Conservation (phyloP, 1,140 invertebrate genomes). For the Augochlora pura region DNA sequence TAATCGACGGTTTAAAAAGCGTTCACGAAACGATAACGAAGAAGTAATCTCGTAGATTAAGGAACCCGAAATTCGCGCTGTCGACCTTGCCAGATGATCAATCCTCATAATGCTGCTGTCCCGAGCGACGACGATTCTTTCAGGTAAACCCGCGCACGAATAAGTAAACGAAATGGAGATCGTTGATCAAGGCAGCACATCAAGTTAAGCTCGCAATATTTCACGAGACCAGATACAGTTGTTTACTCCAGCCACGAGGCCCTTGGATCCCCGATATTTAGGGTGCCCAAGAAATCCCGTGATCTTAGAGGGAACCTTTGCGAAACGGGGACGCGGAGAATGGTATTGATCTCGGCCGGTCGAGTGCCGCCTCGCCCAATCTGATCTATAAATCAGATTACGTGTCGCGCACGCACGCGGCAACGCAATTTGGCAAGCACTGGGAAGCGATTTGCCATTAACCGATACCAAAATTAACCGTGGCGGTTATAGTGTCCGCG, state of each 20-base stretch:
- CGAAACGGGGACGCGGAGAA: background rate
- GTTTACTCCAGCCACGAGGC: background rate
- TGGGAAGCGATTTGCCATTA: constrained; percentile 6
- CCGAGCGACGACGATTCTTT: too few relatives aligned
- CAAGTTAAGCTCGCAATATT: background rate
- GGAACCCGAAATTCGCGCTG: too few relatives aligned
- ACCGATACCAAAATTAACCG: constrained; percentile 26
- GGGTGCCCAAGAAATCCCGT: background rate
- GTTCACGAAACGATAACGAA: too few relatives aligned
- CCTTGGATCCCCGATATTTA: background rate
- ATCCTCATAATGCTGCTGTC: too few relatives aligned
- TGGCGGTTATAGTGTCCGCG: background rate
- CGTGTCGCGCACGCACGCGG: constrained; percentile 13
- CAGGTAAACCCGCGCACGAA: too few relatives aligned
- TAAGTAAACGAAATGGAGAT: background rate
- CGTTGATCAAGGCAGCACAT: background rate
- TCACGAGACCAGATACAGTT: background rate
- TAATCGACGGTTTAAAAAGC: too few relatives aligned
- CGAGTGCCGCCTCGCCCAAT: constrained; percentile 22
- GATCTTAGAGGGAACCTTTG: background rate
- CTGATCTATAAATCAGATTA: constrained; percentile 40
- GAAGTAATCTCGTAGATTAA: too few relatives aligned
- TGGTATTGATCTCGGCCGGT: constrained; percentile 27
- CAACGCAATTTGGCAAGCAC: constrained; percentile 7
- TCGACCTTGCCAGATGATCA: too few relatives aligned